Evolutionary conservation across 2,888 invertebrate genomes (phyloP), one percentile per base, ranked within the genome.

Genomic region (Drosophila rellima): DNA sequence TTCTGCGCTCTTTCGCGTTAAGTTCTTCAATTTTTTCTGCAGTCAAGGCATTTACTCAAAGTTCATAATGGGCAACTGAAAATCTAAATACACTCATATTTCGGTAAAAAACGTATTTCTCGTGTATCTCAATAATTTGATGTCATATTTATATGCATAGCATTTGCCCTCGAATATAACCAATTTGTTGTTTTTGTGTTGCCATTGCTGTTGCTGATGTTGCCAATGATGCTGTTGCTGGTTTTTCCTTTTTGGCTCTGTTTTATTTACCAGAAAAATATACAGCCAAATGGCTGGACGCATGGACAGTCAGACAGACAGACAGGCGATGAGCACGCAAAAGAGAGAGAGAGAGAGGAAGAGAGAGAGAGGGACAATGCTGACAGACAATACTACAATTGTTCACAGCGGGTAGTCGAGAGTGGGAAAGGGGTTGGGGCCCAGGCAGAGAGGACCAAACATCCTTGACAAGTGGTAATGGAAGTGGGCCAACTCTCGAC

Each of bases 321-420:
- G 44, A 20, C 47, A 39, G 20, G 17, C 37, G 7, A 42, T 42
- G 42, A n/a, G 29, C 48, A 63, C 35, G 18, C 52, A 37, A n/a
- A 37, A 11, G 2, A 17, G 23, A 39, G 39, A 44, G 47, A 1
- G 20, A 26, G 39, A 48, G 51, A 47, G n/a, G n/a, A 10, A 7
- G 10, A 33, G 33, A 18, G 13, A n/a, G 17, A 26, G 44, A 61
- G 57, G 48, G 65, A 61, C 63, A 54, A 65, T 54, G 59, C 50
- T 37, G 64, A 39, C 77, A 73, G 82, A 85, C 82, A 88, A 85
- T 77, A 70, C 67, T 50, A 77, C 86, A 82, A 82, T 88, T 88
- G 82, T 77, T 82, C 77, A 64, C 80, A 77, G 66, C 79, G 59
- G 76, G 74, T 52, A 66, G 70, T 65, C 74, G 60, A 54, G 54